Base-by-base conservation (phyloP, 92 coral and sea anemone species). In the Zoanthus sociatus region DNA sequence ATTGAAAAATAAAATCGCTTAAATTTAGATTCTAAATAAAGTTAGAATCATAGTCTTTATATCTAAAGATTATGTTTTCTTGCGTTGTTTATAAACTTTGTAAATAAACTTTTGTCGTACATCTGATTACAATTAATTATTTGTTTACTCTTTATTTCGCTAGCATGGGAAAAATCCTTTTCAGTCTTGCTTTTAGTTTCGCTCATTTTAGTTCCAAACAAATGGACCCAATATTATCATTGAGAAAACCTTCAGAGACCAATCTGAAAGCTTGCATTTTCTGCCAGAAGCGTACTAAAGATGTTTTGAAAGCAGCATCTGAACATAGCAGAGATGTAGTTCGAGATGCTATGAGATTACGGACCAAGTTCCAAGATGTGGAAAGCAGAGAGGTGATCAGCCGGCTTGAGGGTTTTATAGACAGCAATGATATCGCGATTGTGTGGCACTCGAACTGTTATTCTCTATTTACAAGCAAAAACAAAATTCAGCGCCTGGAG, bases 391-490 rank as follows among this genome's bases (percentile, higher is more conserved):
- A 56, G 63, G 63, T 56, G 63, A 56, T 56, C 63, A 56, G 63
- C 15, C 63, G 63, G 63, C 63, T 56, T 56, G 63, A 56, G 63
- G 63, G 63, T 56, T 2, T 56, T 1, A 56, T 56, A 56, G 63
- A 56, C 4, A 56, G 63, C 63, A 56, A 56, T 56, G 63, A 56
- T 11, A 56, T 56, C 63, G 63, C 63, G 63, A 56, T 56, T 56
- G 63, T 56, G 63, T 56, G 63, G 63, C 4, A 56, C 63, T 56
- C 63, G 63, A 56, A 56, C 63, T 56, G 63, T 14, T 56, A 1
- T 56, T 56, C 63, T 56, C 63, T 56, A 60, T 60, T 60, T 60
- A 60, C 67, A 60, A 60, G 67, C 20, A 60, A 60, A 60, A 60
- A 60, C 67, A 60, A 60, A 60, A 60, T 0, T 60, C 67, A 60